A percentile compares a stretch with the other conserved stretches of the same genome.
Conservation (phyloP, 1,140 invertebrate species). For the Pseudoatta argentina region DNA sequence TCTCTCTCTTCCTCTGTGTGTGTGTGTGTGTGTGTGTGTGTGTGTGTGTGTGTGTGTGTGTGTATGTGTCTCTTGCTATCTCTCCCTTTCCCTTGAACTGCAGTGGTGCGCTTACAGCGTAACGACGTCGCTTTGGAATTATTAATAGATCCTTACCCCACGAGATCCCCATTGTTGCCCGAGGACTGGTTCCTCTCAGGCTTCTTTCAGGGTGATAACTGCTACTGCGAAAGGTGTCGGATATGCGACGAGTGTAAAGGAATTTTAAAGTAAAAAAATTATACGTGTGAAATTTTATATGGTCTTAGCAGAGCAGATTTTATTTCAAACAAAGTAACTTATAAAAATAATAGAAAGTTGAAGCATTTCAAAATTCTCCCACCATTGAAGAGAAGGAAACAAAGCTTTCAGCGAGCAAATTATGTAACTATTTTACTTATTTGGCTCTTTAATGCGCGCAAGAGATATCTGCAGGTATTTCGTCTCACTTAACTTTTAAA, state of each 20-base stretch:
- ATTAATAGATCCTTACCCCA: constrained; percentile 73
- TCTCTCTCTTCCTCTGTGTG: background rate
- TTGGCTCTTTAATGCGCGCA: constrained; percentile 4
- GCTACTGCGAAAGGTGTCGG: constrained; percentile 28
- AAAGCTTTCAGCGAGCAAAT: background rate
- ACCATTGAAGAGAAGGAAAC: background rate
- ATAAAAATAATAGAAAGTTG: background rate
- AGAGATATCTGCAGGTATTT: background rate
- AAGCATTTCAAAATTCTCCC: constrained; percentile 13
- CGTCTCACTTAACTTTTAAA: constrained; percentile 4
- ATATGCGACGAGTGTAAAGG: background rate
- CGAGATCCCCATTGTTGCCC: constrained; percentile 66
- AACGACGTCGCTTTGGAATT: constrained; percentile 73
- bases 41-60: background rate
- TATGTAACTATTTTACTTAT: constrained; percentile 12
- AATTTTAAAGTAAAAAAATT: background rate
- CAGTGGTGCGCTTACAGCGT: constrained; percentile 65
- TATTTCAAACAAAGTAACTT: background rate
- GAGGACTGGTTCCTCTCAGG: constrained; percentile 46
- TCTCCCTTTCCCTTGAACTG: constrained; percentile 25
- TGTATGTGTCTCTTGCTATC: background rate
- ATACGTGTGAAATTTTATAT: background rate
- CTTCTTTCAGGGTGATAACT: constrained; percentile 49
- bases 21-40: background rate
- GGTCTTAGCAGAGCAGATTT: background rate